A percentile compares a stretch with the other conserved stretches of the same genome.
These are phyloP conservation scores for Dipodomys merriami DNA, from an alignment of 2,113 vertebrate genomes.

Conservation along the genomic window DNA sequence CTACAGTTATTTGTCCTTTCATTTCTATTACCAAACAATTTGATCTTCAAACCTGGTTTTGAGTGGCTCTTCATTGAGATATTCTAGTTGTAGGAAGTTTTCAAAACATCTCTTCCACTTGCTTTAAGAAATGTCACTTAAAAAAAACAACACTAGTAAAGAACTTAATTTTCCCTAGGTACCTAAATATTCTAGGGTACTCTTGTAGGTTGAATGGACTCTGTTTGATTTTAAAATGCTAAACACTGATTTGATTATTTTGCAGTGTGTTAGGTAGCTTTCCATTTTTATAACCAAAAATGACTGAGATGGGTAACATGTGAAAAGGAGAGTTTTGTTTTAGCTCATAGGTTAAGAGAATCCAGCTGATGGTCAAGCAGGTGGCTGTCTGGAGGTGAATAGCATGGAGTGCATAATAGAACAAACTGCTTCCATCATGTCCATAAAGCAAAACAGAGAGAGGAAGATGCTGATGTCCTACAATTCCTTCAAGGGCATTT, in stretches of 20 bases:
- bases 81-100: constrained; percentile 71
- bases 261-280: not conserved
- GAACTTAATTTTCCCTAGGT: not conserved
- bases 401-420: rapidly evolving
- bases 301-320: not conserved
- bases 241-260: constrained; percentile 71
- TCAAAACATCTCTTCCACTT: constrained; percentile 66
- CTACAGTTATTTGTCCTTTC: constrained; percentile 60
- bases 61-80: constrained; percentile 43
- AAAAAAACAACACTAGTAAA: constrained; percentile 63
- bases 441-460: not conserved
- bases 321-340: not conserved
- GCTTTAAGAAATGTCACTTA: not conserved
- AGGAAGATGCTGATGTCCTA: not conserved
- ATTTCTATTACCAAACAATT: constrained; percentile 68
- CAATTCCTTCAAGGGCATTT: not conserved
- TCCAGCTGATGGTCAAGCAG: not conserved
- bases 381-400: not conserved
- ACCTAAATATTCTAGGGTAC: constrained; percentile 69
- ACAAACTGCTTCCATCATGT: not conserved
- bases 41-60: constrained; percentile 69
- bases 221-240: constrained; percentile 65
- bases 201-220: constrained; percentile 58
- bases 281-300: not conserved
- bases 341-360: not conserved